Evolutionary conservation across 2,888 invertebrate species (phyloP), one percentile per base, ranked within the genome.

Genomic region (Ptychoptera contaminata): DNA sequence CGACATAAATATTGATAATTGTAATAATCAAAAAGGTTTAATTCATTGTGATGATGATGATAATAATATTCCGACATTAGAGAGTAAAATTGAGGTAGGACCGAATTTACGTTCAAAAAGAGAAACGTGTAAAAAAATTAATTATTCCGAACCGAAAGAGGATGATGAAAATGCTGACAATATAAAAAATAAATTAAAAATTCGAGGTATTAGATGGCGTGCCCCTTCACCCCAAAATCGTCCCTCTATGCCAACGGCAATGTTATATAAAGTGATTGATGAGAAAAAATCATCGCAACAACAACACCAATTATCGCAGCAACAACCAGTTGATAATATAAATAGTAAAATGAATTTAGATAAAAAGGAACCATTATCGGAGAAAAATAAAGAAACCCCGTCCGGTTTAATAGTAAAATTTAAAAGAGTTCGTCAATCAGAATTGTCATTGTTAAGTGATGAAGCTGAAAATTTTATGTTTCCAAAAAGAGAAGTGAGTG

Each of bases 401-500:
- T 23, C 23, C 23, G 23, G 23, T 23, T 23, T 82, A 23, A 80
- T 82, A 16, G 82, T 84, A 1, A 80, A 83, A 55, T 82, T 84
- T 54, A 75, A 77, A 43, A 80, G 82, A 50, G 75, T 84, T 14
- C 69, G 84, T 5, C 74, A 76, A 42, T 79, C 83, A 0, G 84
- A 86, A 60, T 57, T 87, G 42, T 76, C 79, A 1, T 73, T 79
- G 42, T 62, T 88, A 40, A 86, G 84, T 55, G 83, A 85, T 53
- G 87, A 88, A 60, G 88, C 88, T 0, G 86, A 86, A 55, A 86
- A 82, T 53, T 88, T 88, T 58, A 79, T 88, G 76, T 88, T 88
- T 57, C 81, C 85, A 0, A 77, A 74, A 52, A 15, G 35, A 4
- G 42, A 42, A 9, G 8, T 42, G 16, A 42, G 35, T 29, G 42